Conservation (phyloP, 1,140 invertebrate genomes). For the Drosophila bipectinata region DNA sequence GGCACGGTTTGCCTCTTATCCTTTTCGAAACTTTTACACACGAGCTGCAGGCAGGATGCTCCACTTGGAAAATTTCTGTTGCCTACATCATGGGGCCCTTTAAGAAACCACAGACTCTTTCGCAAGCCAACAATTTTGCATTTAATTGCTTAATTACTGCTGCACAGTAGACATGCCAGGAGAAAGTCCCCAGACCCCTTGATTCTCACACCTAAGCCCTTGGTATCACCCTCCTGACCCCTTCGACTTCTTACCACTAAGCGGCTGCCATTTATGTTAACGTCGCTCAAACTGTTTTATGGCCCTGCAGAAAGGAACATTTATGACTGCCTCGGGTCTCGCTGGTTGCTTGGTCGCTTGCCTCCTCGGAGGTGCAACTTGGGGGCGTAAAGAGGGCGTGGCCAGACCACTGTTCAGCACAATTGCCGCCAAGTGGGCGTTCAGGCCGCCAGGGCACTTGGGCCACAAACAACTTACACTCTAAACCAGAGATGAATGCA, state of each 20-base stretch:
- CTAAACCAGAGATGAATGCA: conserved; percentile 24
- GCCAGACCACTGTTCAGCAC: conserved; percentile 18
- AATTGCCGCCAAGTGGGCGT: conserved; percentile 58
- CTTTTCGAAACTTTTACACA: conserved; percentile 14
- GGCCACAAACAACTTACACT: conserved; percentile 30
- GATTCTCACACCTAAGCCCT: conserved; percentile 2
- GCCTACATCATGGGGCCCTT: conserved; percentile 63
- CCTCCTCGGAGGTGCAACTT: conserved; percentile 25
- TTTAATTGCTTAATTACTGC: conserved; percentile 81
- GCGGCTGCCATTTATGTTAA: conserved; percentile 52
- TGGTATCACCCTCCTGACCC: background rate
- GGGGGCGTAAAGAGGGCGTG: conserved; percentile 24
- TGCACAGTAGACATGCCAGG: conserved; percentile 15
- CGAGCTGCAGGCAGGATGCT: conserved; percentile 21
- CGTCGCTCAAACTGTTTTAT: conserved; percentile 52
- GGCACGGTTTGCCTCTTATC: conserved; percentile 10
- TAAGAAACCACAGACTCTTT: conserved; percentile 31
- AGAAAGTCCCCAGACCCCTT: background rate
- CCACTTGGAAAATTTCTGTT: conserved; percentile 49
- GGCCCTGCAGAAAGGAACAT: conserved; percentile 44
- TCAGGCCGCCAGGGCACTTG: conserved; percentile 19
- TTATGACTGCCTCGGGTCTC: conserved; percentile 42
- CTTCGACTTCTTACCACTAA: conserved; percentile 13
- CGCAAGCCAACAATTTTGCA: conserved; percentile 51
- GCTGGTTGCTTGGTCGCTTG: too few species aligned